These are phyloP conservation scores for Watsonalla cultraria DNA, from an alignment of 2,888 invertebrate species.

Conservation along the genomic window DNA sequence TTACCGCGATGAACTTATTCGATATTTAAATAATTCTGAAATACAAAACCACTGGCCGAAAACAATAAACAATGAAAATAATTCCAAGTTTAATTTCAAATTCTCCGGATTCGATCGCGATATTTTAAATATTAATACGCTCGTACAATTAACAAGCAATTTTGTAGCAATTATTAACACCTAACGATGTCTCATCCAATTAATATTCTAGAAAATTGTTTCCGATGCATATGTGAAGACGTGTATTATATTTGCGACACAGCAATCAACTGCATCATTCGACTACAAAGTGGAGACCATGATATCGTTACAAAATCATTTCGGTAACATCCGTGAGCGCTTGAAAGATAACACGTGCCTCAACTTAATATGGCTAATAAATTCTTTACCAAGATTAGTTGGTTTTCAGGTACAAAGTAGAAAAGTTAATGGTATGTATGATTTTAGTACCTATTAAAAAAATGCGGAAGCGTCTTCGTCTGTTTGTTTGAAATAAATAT, in stretches of 20 bases:
- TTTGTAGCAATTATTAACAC: neutral
- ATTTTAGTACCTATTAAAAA: neutral
- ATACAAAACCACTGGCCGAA: too few species aligned
- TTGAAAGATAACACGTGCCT: constrained; percentile 19
- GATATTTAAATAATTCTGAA: too few species aligned
- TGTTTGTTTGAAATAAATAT: neutral
- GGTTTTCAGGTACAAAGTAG: constrained; percentile 24
- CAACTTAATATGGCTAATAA: constrained; percentile 27
- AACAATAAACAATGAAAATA: too few species aligned
- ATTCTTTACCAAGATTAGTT: constrained; percentile 24
- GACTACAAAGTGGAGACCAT: neutral
- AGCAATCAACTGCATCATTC: neutral
- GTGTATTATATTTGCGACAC: neutral
- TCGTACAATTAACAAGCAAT: neutral
- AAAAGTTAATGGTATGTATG: constrained; percentile 17
- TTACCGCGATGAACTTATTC: too few species aligned
- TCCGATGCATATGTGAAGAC: neutral
- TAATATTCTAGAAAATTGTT: neutral
- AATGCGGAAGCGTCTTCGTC: neutral
- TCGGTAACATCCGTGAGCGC: neutral
- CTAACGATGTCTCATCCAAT: neutral
- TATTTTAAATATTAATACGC: too few species aligned
- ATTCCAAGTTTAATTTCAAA: too few species aligned
- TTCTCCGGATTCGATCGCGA: too few species aligned
- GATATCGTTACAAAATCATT: neutral